Evolutionary conservation across 2,113 vertebrate species (phyloP).

Genomic region (Pipra filicauda): DNA sequence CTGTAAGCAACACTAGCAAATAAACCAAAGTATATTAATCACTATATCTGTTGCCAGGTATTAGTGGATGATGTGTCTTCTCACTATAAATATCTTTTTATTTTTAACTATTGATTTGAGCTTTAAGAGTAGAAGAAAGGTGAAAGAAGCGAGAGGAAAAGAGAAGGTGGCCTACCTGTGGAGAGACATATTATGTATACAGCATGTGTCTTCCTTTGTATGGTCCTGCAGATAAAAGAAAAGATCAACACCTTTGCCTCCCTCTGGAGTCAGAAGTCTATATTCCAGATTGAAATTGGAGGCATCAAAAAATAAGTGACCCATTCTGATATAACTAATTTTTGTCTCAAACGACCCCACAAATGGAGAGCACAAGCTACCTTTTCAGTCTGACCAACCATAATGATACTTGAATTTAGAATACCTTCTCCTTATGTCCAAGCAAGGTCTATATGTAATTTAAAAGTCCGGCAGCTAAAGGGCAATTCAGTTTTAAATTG

Average conservation of each 20-base stretch:
- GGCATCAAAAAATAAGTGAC: neutral
- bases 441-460: neutral
- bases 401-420: neutral
- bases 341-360: neutral
- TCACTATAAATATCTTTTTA: neutral
- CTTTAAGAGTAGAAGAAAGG: neutral
- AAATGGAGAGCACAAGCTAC: neutral
- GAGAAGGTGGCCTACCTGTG: neutral
- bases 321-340: neutral
- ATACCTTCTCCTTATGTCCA: neutral
- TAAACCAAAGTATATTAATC: neutral
- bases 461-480: neutral
- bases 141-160: neutral
- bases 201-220: neutral
- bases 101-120: neutral
- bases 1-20: neutral
- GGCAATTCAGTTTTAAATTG: neutral
- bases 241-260: neutral
- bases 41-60: neutral
- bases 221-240: neutral
- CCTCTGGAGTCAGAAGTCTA: neutral
- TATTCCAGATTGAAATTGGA: neutral
- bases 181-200: neutral
- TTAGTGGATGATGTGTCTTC: neutral
- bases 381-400: neutral